Evolutionary conservation across 2,888 invertebrate genomes (phyloP).

Genomic region (Brenthis hecate): DNA sequence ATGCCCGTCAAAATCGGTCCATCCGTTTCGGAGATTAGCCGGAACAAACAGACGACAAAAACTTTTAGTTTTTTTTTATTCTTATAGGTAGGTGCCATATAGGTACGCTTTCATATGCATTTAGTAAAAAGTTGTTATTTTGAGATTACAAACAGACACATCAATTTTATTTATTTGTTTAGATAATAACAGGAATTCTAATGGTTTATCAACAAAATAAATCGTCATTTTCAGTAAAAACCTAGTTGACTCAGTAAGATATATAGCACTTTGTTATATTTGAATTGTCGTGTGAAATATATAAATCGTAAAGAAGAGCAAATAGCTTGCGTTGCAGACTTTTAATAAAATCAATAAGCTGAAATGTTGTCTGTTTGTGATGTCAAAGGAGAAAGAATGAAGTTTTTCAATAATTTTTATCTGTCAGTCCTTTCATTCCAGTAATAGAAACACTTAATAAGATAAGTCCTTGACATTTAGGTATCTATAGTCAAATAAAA

Average conservation of each 20-base stretch:
- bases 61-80: too few species aligned
- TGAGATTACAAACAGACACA: too few species aligned
- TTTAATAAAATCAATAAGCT: constrained; percentile 18
- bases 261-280: constrained; percentile 7
- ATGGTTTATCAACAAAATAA: not conserved
- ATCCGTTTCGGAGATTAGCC: too few species aligned
- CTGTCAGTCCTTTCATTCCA: constrained; percentile 3
- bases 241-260: constrained; percentile 15
- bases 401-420: constrained; percentile 9
- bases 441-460: constrained; percentile 6
- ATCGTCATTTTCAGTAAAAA: not conserved
- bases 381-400: constrained; percentile 7
- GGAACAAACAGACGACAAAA: too few species aligned
- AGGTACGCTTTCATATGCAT: too few species aligned
- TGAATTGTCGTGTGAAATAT: constrained; percentile 3
- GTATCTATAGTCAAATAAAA: too few species aligned
- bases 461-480: not conserved
- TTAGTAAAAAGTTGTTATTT: too few species aligned
- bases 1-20: too few species aligned
- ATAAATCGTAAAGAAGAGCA: constrained; percentile 6
- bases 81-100: too few species aligned
- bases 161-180: too few species aligned
- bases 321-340: constrained; percentile 12
- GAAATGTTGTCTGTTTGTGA: constrained; percentile 12
- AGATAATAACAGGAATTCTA: too few species aligned